Conservation (phyloP, 37 sponge, comb jelly and placozoan genomes). For the Eunapius fragilis region DNA sequence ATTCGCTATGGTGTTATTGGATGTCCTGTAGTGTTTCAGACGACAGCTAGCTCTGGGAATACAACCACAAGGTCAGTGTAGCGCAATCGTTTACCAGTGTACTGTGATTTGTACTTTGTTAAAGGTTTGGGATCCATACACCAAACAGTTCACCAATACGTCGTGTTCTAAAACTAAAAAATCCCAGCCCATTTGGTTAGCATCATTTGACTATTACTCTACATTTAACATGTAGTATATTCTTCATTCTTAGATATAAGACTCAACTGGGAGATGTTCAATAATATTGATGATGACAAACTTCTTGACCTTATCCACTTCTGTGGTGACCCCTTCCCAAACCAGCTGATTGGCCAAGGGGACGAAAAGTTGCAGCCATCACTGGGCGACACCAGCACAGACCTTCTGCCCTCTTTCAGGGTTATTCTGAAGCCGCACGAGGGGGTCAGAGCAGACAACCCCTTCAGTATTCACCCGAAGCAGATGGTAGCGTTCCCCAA, state of each 20-base stretch:
- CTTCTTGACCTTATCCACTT: constrained; percentile 53
- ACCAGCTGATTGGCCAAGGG: not conserved
- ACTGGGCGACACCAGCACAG: not conserved
- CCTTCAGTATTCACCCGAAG: constrained; percentile 53
- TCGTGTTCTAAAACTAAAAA: constrained; percentile 51
- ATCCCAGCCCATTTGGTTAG: constrained; percentile 60
- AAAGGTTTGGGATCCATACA: constrained; percentile 63
- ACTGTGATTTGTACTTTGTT: not conserved
- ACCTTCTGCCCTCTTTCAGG: not conserved
- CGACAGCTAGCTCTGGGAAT: constrained; percentile 45
- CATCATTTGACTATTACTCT: not conserved
- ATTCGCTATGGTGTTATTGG: constrained; percentile 45
- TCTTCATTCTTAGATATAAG: constrained; percentile 58
- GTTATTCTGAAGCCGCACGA: constrained; percentile 54
- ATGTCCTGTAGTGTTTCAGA: constrained; percentile 70
- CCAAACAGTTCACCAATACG: constrained; percentile 17
- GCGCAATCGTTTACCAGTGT: not conserved
- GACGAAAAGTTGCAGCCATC: not conserved
- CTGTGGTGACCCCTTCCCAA: constrained; percentile 59
- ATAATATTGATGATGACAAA: constrained; percentile 49
- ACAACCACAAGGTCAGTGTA: constrained; percentile 47
- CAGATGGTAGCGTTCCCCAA: constrained; percentile 38
- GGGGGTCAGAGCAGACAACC: constrained; percentile 28
- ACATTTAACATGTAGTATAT: not conserved
- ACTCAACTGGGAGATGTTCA: constrained; percentile 66